Base-by-base conservation (phyloP, 2,888 invertebrate species). In the Beris chalybata region DNA sequence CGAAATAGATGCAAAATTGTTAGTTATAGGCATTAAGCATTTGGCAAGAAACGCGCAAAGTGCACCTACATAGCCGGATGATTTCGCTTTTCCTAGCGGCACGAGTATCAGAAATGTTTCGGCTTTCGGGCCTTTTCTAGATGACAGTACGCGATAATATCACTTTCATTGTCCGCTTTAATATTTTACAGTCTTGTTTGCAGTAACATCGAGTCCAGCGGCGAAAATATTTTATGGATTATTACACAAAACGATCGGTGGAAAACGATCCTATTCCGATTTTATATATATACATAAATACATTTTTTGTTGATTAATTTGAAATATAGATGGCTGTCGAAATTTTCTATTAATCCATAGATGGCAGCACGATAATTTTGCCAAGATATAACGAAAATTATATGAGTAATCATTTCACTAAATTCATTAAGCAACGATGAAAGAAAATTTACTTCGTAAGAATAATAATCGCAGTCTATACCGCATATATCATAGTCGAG, bases 1-100 rank as follows among this genome's bases (percentile, higher is more conserved):
- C 68, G 68, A 65, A 68, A 61, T 59, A 63, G 65, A 68, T 68
- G 61, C 64, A 68, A 64, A 68, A 68, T 68, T 68, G 65, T 63
- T 56, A 52, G 65, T 68, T 65, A 56, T 47, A 31, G 12, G 45
- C 55, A 52, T 53, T 64, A 54, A 64, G 47, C 54, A 64, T 64
- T 67, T 58, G 59, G 58, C 65, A 61, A 12, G 65, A 38, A 65
- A 65, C 52, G 61, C 50, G 61, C 61, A 59, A 59, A 59, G 47
- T 59, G 48, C 22, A 13, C 43, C 64, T 54, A 30, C 9, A 38
- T 5, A 38, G 63, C 58, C 53, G 45, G 57, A 66, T 54, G 54
- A 53, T 66, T 67, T 58, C 58, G 67, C 64, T 67, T 67, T 67
- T 67, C 50, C 64, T 67, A 30, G n/a, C 5, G 5, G 9, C 11